phyloP scores from a whole-genome alignment of 23 tunicate genomes.

The Halocynthia aurantium region DNA sequence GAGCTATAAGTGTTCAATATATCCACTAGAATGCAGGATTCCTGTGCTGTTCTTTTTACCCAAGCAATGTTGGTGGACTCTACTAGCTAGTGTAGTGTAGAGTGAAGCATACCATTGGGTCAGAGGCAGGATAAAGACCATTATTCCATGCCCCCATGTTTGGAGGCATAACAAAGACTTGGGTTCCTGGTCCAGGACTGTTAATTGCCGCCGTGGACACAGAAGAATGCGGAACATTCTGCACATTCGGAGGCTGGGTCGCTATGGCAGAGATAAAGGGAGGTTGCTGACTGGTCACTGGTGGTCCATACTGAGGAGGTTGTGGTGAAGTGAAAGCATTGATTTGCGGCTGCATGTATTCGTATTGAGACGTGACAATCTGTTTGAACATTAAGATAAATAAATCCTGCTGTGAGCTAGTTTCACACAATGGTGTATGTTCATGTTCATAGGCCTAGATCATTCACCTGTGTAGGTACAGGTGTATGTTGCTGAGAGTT shows the following conservation, averaged over 20 bases:
- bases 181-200: neutral
- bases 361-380: no score
- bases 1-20: no score
- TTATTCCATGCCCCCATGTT: constrained; percentile 3
- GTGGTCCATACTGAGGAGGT: neutral
- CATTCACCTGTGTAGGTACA: constrained; percentile 13
- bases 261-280: constrained; percentile 18
- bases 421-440: no score
- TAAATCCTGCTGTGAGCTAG: no score
- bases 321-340: no score
- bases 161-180: constrained; percentile 10
- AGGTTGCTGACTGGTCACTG: constrained; percentile 9
- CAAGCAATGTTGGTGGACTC: no score
- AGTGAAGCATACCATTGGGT: constrained; percentile 10
- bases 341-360: no score
- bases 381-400: no score
- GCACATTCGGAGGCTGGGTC: constrained; percentile 17
- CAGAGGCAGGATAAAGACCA: neutral
- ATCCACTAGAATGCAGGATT: no score
- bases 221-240: constrained; percentile 11
- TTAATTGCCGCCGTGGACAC: constrained; percentile 17
- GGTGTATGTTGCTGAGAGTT: constrained; percentile 18
- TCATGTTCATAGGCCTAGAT: no score
- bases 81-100: no score
- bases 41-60: no score